Percentiles rank a stretch among this genome's conserved stretches.
These are phyloP conservation scores for Morelia viridis DNA, from an alignment of 2,797 vertebrate species.

Conservation along the genomic window DNA sequence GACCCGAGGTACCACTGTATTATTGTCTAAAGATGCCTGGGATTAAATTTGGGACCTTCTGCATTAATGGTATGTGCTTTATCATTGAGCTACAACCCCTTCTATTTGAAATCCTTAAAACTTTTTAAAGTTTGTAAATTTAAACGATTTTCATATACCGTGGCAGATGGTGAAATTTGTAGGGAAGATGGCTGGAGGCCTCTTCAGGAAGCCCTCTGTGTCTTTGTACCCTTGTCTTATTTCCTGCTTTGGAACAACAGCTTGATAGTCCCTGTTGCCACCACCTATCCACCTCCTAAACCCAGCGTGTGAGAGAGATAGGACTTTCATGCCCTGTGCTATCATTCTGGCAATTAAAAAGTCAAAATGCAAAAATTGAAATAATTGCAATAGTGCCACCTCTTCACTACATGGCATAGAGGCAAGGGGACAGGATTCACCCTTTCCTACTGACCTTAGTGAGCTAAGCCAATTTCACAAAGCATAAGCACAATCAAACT, in stretches of 20 bases:
- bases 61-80: neutral
- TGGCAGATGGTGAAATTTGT: neutral
- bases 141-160: neutral
- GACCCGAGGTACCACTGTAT: too few species aligned
- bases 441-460: neutral
- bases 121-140: neutral
- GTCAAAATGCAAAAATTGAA: neutral
- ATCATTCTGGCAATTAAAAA: neutral
- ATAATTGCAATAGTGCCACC: neutral
- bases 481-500: neutral
- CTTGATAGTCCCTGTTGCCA: neutral
- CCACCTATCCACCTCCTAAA: neutral
- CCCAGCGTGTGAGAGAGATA: neutral
- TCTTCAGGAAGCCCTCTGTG: neutral
- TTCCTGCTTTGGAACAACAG: neutral
- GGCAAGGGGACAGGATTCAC: neutral
- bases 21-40: neutral
- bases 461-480: neutral
- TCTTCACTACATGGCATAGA: neutral
- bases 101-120: neutral
- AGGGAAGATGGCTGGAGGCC: neutral
- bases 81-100: neutral
- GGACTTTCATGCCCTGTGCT: neutral
- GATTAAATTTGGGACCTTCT: neutral
- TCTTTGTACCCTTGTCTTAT: neutral